Percentiles rank a stretch among this genome's conserved stretches.
phyloP scores from a whole-genome alignment of 2,888 invertebrate genomes.

The Drosophila ezoana region DNA sequence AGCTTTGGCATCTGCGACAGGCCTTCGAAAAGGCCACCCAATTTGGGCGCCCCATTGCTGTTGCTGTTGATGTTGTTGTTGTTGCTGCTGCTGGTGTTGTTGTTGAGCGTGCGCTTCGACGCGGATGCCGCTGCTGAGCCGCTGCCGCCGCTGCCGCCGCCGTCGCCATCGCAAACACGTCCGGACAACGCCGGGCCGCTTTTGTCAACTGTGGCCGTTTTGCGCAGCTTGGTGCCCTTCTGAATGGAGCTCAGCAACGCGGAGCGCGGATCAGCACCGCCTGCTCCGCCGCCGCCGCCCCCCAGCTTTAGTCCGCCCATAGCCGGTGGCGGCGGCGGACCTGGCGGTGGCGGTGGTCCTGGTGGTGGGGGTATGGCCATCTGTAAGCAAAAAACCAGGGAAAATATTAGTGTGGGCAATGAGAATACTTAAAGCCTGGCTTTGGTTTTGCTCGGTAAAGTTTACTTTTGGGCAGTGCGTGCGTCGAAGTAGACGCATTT shows the following conservation, averaged over 20 bases:
- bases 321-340: constrained; percentile 88
- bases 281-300: constrained; percentile 63
- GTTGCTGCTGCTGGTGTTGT: constrained; percentile 56
- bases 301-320: constrained; percentile 82
- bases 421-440: background rate
- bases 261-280: constrained; percentile 87
- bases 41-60: constrained; percentile 83
- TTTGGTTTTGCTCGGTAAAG: background rate
- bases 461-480: constrained; percentile 52
- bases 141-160: constrained; percentile 1
- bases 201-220: constrained; percentile 95
- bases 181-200: constrained; percentile 93
- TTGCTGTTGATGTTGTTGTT: constrained; percentile 51
- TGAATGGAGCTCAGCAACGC: constrained; percentile 93
- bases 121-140: constrained; percentile 13
- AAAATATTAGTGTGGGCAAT: background rate
- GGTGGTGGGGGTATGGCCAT: constrained; percentile 86
- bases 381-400: constrained; percentile 53
- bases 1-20: constrained; percentile 84
- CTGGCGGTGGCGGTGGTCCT: constrained; percentile 88
- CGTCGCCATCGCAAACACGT: constrained; percentile 63
- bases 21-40: constrained; percentile 84
- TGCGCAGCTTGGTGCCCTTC: constrained; percentile 92
- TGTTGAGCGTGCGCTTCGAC: constrained; percentile 53
- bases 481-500: constrained; percentile 62